Evolutionary conservation across 2,888 invertebrate species (phyloP).

Genomic region (Acleris laterana): DNA sequence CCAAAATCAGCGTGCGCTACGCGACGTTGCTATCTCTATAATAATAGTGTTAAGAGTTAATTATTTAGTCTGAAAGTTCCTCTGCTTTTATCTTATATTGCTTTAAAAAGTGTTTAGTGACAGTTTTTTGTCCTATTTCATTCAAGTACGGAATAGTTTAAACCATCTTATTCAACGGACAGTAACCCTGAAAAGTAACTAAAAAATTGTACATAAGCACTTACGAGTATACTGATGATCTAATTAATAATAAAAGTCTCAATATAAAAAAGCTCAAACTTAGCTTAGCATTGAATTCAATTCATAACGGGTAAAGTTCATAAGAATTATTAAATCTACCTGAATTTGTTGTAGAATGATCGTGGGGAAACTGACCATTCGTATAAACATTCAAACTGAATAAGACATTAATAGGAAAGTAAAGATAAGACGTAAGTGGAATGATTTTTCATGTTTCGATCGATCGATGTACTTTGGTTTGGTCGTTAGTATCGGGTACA

Average conservation of each 20-base stretch:
- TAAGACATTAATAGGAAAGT: slow-evolving; percentile 16
- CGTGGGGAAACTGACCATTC: not conserved
- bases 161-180: too few species aligned
- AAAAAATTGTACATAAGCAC: too few species aligned
- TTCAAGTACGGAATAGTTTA: too few species aligned
- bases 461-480: slow-evolving; percentile 22
- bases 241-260: too few species aligned
- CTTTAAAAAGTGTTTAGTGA: too few species aligned
- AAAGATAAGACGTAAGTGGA: slow-evolving; percentile 1
- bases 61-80: not conserved
- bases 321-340: slow-evolving; percentile 1
- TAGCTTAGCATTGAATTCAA: not conserved
- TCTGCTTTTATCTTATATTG: not conserved
- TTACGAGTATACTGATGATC: too few species aligned
- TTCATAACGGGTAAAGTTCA: not conserved
- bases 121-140: too few species aligned
- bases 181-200: too few species aligned
- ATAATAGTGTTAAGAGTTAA: not conserved
- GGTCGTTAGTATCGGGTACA: slow-evolving; percentile 43
- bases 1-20: slow-evolving; percentile 27
- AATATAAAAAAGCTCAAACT: not conserved
- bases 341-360: slow-evolving; percentile 18
- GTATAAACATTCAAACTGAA: not conserved
- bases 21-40: slow-evolving; percentile 15
- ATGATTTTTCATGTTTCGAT: slow-evolving; percentile 34